Conservation (phyloP, 2,888 invertebrate genomes). For the Melangyna quadrimaculata region DNA sequence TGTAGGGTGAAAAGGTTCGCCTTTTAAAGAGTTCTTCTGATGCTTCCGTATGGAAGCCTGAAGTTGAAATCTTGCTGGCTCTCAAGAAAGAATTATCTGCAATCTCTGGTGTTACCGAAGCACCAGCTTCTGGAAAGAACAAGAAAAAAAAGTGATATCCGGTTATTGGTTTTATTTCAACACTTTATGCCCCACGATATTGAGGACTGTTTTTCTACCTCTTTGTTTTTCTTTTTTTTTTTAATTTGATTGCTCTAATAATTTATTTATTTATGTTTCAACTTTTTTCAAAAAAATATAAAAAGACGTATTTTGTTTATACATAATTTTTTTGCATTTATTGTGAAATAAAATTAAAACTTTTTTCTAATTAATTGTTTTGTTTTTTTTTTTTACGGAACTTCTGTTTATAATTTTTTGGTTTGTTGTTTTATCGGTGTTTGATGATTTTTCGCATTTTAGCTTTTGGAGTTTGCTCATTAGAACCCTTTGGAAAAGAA, state of each 20-base stretch:
- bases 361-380: background rate
- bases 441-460: background rate
- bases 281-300: background rate
- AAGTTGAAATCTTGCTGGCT: slow-evolving; percentile 87
- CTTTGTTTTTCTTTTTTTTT: slow-evolving; percentile 2
- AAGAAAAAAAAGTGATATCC: slow-evolving; percentile 79
- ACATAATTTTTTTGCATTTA: slow-evolving; percentile 53
- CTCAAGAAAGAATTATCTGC: slow-evolving; percentile 86
- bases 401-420: background rate
- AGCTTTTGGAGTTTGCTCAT: background rate
- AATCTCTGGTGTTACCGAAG: slow-evolving; percentile 74
- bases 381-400: background rate
- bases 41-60: slow-evolving; percentile 89
- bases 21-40: slow-evolving; percentile 88
- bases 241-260: slow-evolving; percentile 3
- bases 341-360: slow-evolving; percentile 24
- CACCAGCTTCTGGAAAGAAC: slow-evolving; percentile 75
- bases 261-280: slow-evolving; percentile 39
- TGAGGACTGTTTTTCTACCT: slow-evolving; percentile 50
- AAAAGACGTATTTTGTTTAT: slow-evolving; percentile 39
- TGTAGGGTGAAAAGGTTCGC: slow-evolving; percentile 87
- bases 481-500: background rate
- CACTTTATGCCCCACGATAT: slow-evolving; percentile 72
- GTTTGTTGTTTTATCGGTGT: background rate
- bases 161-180: slow-evolving; percentile 66